Conservation (phyloP, 2,888 invertebrate genomes). For the Schrankia costaestrigalis region DNA sequence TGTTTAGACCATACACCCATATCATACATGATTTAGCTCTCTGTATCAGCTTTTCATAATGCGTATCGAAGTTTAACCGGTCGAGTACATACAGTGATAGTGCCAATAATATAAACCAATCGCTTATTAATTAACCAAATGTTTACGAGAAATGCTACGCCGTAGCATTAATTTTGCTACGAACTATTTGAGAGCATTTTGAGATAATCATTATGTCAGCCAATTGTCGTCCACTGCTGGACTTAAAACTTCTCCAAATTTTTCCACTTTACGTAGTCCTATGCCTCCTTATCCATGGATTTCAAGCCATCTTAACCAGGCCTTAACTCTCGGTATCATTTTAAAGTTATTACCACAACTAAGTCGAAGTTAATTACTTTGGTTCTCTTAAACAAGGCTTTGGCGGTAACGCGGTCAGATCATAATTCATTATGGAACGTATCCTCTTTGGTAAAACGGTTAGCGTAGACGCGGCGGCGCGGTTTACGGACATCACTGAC, state of each 20-base stretch:
- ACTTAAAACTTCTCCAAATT: too few species aligned
- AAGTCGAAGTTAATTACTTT: constrained; percentile 76
- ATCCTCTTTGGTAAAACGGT: constrained; percentile 58
- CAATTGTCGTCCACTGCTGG: too few species aligned
- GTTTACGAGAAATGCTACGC: too few species aligned
- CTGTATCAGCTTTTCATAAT: constrained; percentile 26
- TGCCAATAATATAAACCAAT: constrained; percentile 20
- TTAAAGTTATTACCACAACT: constrained; percentile 63
- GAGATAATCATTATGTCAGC: too few species aligned
- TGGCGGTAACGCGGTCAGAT: constrained; percentile 67
- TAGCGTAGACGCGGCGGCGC: constrained; percentile 74
- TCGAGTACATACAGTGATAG: constrained; percentile 11
- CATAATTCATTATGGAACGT: constrained; percentile 66
- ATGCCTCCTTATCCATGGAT: constrained; percentile 8
- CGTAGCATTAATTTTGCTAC: too few species aligned
- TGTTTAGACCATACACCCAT: constrained; percentile 21
- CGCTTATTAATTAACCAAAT: constrained; percentile 24
- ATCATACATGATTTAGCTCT: constrained; percentile 25
- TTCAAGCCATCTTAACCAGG: constrained; percentile 13
- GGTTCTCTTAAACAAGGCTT: constrained; percentile 74
- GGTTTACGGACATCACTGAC: too few species aligned
- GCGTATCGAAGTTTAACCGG: constrained; percentile 26
- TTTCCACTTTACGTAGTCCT: background rate
- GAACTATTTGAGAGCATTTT: too few species aligned
- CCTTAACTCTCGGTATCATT: constrained; percentile 39